Base-by-base conservation (phyloP, 2,113 vertebrate genomes). In the Pleuronectes platessa region DNA sequence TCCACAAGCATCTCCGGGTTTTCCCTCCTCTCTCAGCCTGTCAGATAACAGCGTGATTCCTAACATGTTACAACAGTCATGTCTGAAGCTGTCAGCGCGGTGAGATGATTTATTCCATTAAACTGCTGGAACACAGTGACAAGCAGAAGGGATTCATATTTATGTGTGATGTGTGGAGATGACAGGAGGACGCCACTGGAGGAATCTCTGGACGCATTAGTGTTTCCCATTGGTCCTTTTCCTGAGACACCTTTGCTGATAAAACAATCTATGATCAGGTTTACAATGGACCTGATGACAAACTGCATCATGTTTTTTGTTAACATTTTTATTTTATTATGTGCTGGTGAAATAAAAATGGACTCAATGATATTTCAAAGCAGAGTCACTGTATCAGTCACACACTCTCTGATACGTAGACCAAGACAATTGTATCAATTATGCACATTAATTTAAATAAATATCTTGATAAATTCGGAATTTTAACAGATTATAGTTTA, bases 81-180 rank as follows among this genome's bases (percentile, higher is more conserved):
- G 80, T 82, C 27, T 73, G 21, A 68, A 78, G 77, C 78, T 74
- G 85, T 86, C 83, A 82, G 51, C 56, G 8, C 1, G 14, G 56
- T 42, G 49, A 75, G 72, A 81, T 85, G 70, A 90, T 84, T 81
- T 79, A 89, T 90, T 88, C 84, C 64, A 92, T 89, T 86, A 87
- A 85, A 85, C 35, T 35, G 15, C 55, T 45, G 64, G 77, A 76
- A 85, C 67, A 67, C 66, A 55, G 9, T 86, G 86, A 88, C 71
- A 80, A 67, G 78, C 71, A 84, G 77, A 83, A 82, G 85, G 68
- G 26, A 55, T 74, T 68, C 64, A 59, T 85, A 68, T 89, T 81
- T 71, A 59, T 61, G 54, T 75, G 74, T 18, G 68, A 83, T 69
- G 70, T 69, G 78, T 84, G 74, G 71, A 63, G 62, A 85, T 86